A percentile compares a stretch with the other conserved stretches of the same genome.
phyloP scores from a whole-genome alignment of 2,797 vertebrate genomes.

The Leptoclinus maculatus region DNA sequence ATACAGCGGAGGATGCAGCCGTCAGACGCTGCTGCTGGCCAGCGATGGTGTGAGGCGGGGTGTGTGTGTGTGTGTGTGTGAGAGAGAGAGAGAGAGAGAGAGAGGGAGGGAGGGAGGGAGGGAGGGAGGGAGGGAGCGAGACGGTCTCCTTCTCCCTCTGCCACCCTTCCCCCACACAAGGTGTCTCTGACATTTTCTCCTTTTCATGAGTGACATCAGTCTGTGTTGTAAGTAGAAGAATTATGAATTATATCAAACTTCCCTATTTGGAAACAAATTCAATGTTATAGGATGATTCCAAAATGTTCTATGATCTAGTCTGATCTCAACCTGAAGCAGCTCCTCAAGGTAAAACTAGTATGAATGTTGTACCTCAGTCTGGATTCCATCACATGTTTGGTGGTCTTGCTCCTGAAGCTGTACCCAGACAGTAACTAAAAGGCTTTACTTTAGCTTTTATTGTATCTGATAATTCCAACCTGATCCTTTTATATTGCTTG shows the following conservation, averaged over 20 bases:
- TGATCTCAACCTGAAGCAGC: background rate
- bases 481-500: too few relatives aligned
- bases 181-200: constrained; percentile 50
- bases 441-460: too few relatives aligned
- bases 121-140: background rate
- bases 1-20: constrained; percentile 62
- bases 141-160: background rate
- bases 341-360: background rate
- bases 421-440: too few relatives aligned
- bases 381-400: background rate
- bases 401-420: background rate
- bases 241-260: background rate
- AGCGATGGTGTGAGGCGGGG: constrained; percentile 42
- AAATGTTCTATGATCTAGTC: background rate
- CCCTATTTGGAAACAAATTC: background rate
- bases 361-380: background rate
- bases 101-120: background rate
- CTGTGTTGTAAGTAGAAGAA: background rate
- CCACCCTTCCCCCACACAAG: constrained; percentile 61
- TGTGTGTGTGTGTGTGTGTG: constrained; percentile 17
- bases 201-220: constrained; percentile 22
- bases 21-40: constrained; percentile 65
- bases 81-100: background rate
- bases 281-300: background rate
- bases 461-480: too few relatives aligned